Percentiles rank a stretch among this genome's conserved stretches.
Evolutionary conservation across 2,888 invertebrate genomes (phyloP).

Genomic region (Lasioglossum marginatum): DNA sequence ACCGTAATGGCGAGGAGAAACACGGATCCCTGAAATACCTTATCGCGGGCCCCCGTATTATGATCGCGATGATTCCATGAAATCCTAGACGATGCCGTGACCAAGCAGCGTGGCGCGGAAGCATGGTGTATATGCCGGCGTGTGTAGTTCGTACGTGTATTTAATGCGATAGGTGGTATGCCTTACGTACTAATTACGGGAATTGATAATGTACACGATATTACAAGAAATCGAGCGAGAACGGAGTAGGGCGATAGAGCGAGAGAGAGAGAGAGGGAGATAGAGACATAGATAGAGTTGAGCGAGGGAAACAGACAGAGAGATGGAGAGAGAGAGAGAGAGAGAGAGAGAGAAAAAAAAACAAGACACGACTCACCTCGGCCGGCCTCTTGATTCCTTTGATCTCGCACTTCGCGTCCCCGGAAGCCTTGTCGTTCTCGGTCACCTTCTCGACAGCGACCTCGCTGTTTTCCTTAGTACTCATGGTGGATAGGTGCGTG

Average conservation of each 20-base stretch:
- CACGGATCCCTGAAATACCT: conserved; percentile 16
- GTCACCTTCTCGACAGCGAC: conserved; percentile 93
- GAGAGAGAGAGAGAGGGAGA: neutral
- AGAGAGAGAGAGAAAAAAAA: conserved; percentile 28
- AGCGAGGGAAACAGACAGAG: neutral
- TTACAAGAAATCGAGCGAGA: conserved; percentile 24
- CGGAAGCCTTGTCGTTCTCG: conserved; percentile 90
- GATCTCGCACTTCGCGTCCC: conserved; percentile 92
- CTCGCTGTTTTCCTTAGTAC: conserved; percentile 94
- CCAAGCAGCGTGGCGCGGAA: conserved; percentile 66
- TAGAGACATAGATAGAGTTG: neutral
- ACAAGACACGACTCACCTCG: conserved; percentile 89
- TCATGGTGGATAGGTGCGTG: conserved; percentile 86
- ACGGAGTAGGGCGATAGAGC: neutral
- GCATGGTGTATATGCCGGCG: conserved; percentile 59
- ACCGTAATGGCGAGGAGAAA: neutral
- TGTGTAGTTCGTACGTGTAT: conserved; percentile 37
- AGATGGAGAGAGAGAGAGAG: neutral
- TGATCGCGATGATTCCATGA: conserved; percentile 36
- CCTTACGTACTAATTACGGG: conserved; percentile 15
- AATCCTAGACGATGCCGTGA: conserved; percentile 43
- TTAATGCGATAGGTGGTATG: conserved; percentile 23
- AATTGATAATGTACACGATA: conserved; percentile 59
- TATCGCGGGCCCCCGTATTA: conserved; percentile 4
- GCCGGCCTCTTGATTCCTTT: conserved; percentile 95